Evolutionary conservation across 2,113 vertebrate species (phyloP), one percentile per base, ranked within the genome.

Genomic region (Pedetes capensis): DNA sequence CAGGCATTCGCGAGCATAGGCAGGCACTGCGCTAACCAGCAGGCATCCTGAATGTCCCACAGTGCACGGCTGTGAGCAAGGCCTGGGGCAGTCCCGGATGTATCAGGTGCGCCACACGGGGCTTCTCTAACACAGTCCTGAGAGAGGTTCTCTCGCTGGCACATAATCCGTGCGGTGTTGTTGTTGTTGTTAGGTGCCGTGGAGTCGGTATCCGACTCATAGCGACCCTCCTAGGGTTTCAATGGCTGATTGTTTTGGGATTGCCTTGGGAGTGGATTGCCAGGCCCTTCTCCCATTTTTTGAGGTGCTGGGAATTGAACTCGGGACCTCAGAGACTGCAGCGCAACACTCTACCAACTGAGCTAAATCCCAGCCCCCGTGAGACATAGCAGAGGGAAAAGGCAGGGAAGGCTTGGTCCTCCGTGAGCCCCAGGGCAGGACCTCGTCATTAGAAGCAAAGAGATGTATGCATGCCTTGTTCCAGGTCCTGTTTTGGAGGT

Each of bases 401-500:
- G 44, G 8, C 0, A 5, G 68, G 47, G 17, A 39, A 34, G n/a
- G 18, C 6, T 27, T 32, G 25, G 11, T 8, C 29, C 6, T 11
- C 16, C 12, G 0, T 8, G 47, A 66, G 64, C 18, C 20, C n/a
- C 0, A 1, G 9, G 13, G 29, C 49, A 22, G 86, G 29, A 6
- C 5, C 57, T 34, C 0, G 1, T 27, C 4, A 23, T 18, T 11
- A 2, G 34, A 79, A 39, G n/a, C 3, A 32, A 17, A 23, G 34
- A 9, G 2, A 11, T 1, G n/a, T 0, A 0, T 39, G 55, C 1
- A 0, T 1, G 0, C 14, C 8, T 37, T 6, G 4, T 17, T 14
- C 42, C 64, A 18, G 25, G 22, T 42, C 14, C 1, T 1, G 22
- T 18, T 44, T 55, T 23, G 34, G 64, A 76, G 37, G 25, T 8